These are phyloP conservation scores for Cyphomyrus plagiostoma DNA, from an alignment of 2,113 vertebrate genomes.

Conservation along the genomic window DNA sequence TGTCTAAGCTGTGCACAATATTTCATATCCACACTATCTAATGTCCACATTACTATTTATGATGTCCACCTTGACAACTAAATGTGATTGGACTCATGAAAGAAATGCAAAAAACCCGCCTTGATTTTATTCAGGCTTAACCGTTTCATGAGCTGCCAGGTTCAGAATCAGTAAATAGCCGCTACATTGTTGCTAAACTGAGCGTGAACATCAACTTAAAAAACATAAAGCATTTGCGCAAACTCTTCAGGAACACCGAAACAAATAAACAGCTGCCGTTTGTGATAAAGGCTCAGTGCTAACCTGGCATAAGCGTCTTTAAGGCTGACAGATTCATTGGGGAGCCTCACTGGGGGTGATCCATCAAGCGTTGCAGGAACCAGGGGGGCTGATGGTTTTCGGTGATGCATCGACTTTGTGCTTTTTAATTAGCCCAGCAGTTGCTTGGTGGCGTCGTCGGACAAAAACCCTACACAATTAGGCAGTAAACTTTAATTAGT, in stretches of 20 bases:
- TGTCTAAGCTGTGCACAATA: background rate
- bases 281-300: background rate
- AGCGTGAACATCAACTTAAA: background rate
- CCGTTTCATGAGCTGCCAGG: background rate
- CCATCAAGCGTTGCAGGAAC: constrained; percentile 11
- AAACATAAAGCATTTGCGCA: background rate
- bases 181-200: background rate
- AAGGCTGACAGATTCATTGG: background rate
- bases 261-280: background rate
- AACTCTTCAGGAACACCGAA: background rate
- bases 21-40: background rate
- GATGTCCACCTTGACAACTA: background rate
- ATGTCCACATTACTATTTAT: background rate
- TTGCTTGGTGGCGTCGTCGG: constrained; percentile 4
- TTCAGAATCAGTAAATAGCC: background rate
- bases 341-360: background rate
- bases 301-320: background rate
- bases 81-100: background rate
- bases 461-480: constrained; percentile 16
- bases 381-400: background rate
- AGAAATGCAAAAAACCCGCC: background rate
- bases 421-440: constrained; percentile 20
- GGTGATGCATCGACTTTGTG: constrained; percentile 10
- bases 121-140: background rate
- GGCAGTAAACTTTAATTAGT: constrained; percentile 25